These are phyloP conservation scores for Brachyptera risi DNA, from an alignment of 2,888 invertebrate genomes.

Conservation along the genomic window DNA sequence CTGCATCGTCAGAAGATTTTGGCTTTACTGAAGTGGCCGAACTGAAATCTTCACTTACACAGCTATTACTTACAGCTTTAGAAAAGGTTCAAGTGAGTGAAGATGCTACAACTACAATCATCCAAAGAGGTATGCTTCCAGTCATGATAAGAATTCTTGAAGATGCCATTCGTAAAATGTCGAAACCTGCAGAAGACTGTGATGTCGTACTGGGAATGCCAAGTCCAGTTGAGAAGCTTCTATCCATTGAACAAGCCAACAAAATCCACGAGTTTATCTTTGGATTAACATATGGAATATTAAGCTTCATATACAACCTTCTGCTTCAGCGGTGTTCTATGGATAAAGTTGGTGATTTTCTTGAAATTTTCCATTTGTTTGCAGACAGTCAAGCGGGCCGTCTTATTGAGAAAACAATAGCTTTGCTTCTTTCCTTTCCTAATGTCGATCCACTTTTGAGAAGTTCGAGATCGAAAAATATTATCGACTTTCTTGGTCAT, in stretches of 20 bases:
- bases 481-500: conserved; percentile 55
- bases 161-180: conserved; percentile 46
- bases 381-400: conserved; percentile 56
- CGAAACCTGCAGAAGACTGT: neutral
- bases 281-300: conserved; percentile 55
- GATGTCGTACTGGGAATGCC: neutral
- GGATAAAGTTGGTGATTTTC: conserved; percentile 54
- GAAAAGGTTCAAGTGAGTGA: conserved; percentile 48
- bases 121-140: conserved; percentile 58
- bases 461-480: conserved; percentile 49
- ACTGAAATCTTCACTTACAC: conserved; percentile 54
- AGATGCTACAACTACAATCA: conserved; percentile 51
- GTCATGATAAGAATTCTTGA: conserved; percentile 57
- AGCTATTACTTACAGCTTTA: conserved; percentile 54
- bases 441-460: conserved; percentile 44
- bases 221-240: neutral
- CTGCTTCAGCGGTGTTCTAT: conserved; percentile 52
- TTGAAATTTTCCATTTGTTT: conserved; percentile 56
- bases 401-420: conserved; percentile 53
- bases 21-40: conserved; percentile 44
- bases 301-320: conserved; percentile 57
- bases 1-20: conserved; percentile 41
- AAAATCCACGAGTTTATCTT: conserved; percentile 53
- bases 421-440: conserved; percentile 52
- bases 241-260: conserved; percentile 1